A percentile compares a stretch with the other conserved stretches of the same genome.
These are phyloP conservation scores for Pogonocichla stellata DNA, from an alignment of 2,113 vertebrate species.

Conservation along the genomic window DNA sequence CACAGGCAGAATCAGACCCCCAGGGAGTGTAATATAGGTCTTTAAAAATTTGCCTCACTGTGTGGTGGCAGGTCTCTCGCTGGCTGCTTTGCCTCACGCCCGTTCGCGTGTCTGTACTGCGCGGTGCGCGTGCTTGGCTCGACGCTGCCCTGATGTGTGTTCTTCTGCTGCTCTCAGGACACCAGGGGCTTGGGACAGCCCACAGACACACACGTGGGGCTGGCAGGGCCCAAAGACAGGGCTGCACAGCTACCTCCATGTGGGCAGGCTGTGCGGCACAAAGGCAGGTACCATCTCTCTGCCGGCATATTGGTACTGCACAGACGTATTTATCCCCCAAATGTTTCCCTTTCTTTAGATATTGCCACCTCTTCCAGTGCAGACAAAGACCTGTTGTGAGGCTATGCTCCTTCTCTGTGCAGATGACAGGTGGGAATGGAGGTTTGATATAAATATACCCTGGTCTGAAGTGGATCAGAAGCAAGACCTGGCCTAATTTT, in stretches of 20 bases:
- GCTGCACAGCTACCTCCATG: not conserved
- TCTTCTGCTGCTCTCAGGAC: not conserved
- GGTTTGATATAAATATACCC: not conserved
- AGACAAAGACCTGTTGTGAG: slow-evolving; percentile 24
- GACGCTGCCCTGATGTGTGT: fast-evolving
- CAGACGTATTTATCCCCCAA: not conserved
- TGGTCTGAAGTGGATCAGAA: not conserved
- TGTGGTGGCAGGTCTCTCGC: not conserved
- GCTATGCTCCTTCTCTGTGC: not conserved
- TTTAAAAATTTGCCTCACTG: not conserved
- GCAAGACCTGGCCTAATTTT: not conserved
- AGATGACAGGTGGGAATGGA: slow-evolving; percentile 38
- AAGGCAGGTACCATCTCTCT: not conserved
- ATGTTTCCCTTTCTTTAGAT: not conserved
- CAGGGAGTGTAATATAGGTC: not conserved
- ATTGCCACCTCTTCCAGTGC: not conserved
- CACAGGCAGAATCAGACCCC: not conserved
- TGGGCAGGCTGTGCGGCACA: not conserved
- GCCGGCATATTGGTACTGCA: fast-evolving
- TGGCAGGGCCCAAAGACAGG: not conserved
- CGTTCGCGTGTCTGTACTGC: fast-evolving
- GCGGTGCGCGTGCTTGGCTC: fast-evolving
- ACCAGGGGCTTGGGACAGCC: not conserved
- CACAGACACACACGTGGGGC: fast-evolving
- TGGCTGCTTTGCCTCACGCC: not conserved